Percentiles rank a stretch among this genome's conserved stretches.
Evolutionary conservation across 2,797 vertebrate species (phyloP).

Genomic region (Pangasius larnaudii): DNA sequence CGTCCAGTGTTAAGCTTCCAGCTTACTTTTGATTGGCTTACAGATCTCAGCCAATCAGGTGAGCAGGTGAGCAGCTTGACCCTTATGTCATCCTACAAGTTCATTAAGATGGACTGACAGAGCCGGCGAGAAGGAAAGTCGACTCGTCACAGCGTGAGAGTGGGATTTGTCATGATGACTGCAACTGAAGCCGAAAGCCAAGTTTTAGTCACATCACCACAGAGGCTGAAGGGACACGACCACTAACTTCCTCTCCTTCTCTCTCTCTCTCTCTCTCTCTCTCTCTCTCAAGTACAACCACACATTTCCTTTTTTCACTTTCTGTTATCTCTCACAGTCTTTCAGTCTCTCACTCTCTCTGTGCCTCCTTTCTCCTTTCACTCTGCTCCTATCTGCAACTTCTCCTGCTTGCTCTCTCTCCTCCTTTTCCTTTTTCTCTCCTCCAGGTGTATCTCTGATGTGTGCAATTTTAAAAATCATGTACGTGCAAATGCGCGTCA

Average conservation of each 20-base stretch:
- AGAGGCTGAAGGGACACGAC: conserved; percentile 31
- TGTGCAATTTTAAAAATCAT: background rate
- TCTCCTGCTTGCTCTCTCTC: background rate
- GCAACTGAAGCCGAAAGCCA: background rate
- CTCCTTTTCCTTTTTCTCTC: background rate
- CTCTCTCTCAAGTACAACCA: conserved; percentile 34
- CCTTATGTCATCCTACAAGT: conserved; percentile 21
- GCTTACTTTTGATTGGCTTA: conserved; percentile 30
- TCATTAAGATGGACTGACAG: conserved; percentile 26
- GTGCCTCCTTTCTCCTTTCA: background rate
- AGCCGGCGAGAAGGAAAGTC: background rate
- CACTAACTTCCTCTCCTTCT: conserved; percentile 47
- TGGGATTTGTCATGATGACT: conserved; percentile 2
- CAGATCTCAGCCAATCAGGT: conserved; percentile 29
- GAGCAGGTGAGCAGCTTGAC: background rate
- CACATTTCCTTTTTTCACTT: conserved; percentile 47
- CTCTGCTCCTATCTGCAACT: background rate
- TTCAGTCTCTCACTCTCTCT: conserved; percentile 14
- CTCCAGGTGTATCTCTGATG: background rate
- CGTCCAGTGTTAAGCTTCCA: background rate
- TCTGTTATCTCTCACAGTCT: conserved; percentile 6
- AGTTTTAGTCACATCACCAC: conserved; percentile 19
- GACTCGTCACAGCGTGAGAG: background rate
- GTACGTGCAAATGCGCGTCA: background rate
- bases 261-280: background rate